Evolutionary conservation across 1,140 invertebrate genomes (phyloP), one percentile per base, ranked within the genome.

Genomic region (Pygmarrhopalites habei): DNA sequence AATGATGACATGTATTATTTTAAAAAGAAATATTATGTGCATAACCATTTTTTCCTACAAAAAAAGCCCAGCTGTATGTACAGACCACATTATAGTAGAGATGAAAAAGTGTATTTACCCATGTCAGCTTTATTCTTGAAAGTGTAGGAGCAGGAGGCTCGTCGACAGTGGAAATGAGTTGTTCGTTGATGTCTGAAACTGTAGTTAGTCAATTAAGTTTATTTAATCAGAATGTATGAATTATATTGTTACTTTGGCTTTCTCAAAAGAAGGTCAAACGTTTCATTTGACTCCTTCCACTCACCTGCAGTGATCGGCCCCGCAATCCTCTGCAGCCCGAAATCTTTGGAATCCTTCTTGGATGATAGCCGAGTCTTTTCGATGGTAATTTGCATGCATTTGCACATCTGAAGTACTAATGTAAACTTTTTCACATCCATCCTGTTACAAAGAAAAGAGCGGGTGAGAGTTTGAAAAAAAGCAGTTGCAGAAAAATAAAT

Each of bases 51-150:
- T n/a, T n/a, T n/a, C n/a, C n/a, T n/a, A n/a, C n/a, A n/a, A n/a
- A n/a, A n/a, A n/a, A n/a, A n/a, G n/a, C n/a, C n/a, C n/a, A n/a
- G n/a, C n/a, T n/a, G n/a, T n/a, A n/a, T n/a, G n/a, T n/a, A n/a
- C n/a, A n/a, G n/a, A n/a, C n/a, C n/a, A n/a, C n/a, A n/a, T 35
- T 7, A 7, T 35, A 35, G 32, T 7, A 35, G 5, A 35, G 15
- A 35, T 7, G 15, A 35, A 35, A 35, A 35, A 5, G 32, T 7
- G 5, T 35, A 75, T 86, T 84, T 82, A 96, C 93, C 95, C 93
- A 98, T 98, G 78, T 98, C 95, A 71, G 93, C 92, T 78, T 98
- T 98, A 77, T 98, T 98, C 76, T 98, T 98, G 77, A 98, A 98
- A 0, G 94, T 98, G 75, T 90, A 95, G 64, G 88, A 86, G 78